phyloP scores from a whole-genome alignment of 1,140 invertebrate species.

The Doryteuthis pealeii region DNA sequence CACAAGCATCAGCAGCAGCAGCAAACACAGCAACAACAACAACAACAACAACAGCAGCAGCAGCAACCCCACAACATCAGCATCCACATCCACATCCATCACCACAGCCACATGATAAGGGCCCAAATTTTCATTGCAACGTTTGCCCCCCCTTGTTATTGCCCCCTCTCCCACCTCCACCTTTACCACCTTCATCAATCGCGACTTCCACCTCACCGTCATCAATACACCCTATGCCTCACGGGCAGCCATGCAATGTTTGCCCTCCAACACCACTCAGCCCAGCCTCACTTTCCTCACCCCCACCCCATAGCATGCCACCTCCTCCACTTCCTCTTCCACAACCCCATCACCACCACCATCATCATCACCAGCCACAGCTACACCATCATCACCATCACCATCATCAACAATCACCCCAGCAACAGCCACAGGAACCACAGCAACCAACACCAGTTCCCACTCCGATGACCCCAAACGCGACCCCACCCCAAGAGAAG shows the following conservation, averaged over 20 bases:
- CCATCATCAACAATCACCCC: neutral
- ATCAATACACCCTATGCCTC: neutral
- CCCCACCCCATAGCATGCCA: neutral
- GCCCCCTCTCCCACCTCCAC: neutral
- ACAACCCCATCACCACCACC: neutral
- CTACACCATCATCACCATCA: neutral
- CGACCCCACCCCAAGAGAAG: conserved; percentile 90
- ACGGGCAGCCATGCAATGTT: neutral
- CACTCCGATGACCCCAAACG: no score
- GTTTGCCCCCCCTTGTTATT: neutral
- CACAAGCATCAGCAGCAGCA: no score
- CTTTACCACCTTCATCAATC: neutral
- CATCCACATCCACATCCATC: no score
- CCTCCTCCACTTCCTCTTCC: neutral
- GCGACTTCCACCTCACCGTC: neutral
- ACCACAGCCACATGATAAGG: neutral
- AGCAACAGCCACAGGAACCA: neutral
- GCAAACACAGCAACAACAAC: no score
- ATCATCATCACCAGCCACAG: neutral
- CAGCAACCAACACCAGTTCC: neutral
- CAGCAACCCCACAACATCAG: no score
- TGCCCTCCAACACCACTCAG: neutral
- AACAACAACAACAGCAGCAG: no score
- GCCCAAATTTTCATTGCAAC: neutral
- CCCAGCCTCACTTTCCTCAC: neutral